A percentile compares a stretch with the other conserved stretches of the same genome.
These are phyloP conservation scores for Furnarius figulus DNA, from an alignment of 2,113 vertebrate genomes.

Conservation along the genomic window DNA sequence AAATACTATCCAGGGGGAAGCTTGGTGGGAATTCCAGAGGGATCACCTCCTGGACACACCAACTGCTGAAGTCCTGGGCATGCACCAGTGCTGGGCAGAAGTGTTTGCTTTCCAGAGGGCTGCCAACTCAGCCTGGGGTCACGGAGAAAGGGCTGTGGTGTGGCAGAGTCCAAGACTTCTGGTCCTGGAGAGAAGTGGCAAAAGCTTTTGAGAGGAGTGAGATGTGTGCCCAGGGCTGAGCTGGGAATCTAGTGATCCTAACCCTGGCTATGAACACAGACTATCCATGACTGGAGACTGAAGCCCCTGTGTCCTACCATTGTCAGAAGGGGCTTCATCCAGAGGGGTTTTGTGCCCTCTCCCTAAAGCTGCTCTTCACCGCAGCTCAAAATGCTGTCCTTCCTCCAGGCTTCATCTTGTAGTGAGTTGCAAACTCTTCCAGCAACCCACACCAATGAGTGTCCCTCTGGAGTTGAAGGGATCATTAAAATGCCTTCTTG, in stretches of 20 bases:
- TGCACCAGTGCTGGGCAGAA: rapidly evolving
- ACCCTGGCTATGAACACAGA: neutral
- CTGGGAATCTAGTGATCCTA: neutral
- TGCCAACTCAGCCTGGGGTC: neutral
- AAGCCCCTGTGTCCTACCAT: neutral
- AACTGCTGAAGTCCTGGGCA: neutral
- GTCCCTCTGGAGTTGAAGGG: neutral
- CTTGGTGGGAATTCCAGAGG: neutral
- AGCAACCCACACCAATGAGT: neutral
- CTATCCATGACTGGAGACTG: neutral
- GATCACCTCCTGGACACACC: neutral
- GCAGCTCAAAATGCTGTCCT: rapidly evolving
- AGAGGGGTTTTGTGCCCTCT: neutral
- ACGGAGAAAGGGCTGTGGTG: neutral
- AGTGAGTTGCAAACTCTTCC: neutral
- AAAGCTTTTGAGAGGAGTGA: neutral
- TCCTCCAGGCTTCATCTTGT: neutral
- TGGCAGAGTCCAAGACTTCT: neutral
- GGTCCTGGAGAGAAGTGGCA: neutral
- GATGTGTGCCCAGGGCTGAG: neutral
- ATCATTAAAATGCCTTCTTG: neutral
- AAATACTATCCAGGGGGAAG: neutral
- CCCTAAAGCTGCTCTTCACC: neutral
- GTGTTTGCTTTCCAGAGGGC: neutral
- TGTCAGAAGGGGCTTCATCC: neutral